A percentile compares a stretch with the other conserved stretches of the same genome.
phyloP scores from a whole-genome alignment of 2,797 vertebrate species.

The Coracias cyanogaster region DNA sequence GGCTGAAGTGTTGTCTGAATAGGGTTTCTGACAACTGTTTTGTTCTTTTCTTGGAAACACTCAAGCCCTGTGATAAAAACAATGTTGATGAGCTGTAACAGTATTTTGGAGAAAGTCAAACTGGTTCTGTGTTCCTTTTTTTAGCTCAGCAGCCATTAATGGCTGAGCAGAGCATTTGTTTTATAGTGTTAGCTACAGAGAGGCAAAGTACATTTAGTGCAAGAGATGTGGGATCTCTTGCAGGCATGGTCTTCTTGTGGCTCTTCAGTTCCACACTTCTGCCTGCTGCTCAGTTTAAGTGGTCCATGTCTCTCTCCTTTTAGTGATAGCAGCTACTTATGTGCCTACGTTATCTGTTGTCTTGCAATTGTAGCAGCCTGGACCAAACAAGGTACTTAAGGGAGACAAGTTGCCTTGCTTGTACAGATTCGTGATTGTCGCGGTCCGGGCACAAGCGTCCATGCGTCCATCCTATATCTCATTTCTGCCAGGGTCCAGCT shows the following conservation, averaged over 20 bases:
- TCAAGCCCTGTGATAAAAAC: conserved; percentile 41
- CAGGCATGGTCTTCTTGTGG: not conserved
- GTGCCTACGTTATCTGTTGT: not conserved
- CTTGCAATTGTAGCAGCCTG: not conserved
- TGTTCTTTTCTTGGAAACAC: conserved; percentile 61
- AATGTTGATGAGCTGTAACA: not conserved
- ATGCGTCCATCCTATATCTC: not conserved
- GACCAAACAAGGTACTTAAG: not conserved
- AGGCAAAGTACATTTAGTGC: not conserved
- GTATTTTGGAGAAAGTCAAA: not conserved
- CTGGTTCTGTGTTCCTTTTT: conserved; percentile 16
- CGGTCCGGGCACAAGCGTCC: too few relatives aligned
- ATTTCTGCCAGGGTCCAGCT: not conserved
- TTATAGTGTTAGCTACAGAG: not conserved
- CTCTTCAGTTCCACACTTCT: not conserved
- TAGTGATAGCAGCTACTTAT: conserved; percentile 13
- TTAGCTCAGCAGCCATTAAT: not conserved
- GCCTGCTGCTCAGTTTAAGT: conserved; percentile 3
- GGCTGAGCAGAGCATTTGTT: conserved; percentile 3
- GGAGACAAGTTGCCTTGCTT: not conserved
- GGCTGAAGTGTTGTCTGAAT: conserved; percentile 10
- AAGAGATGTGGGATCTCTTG: not conserved
- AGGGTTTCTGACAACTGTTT: conserved; percentile 2
- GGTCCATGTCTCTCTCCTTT: not conserved
- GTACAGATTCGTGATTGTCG: not conserved